A percentile compares a stretch with the other conserved stretches of the same genome.
Conservation (phyloP, 35 echinoderm and acorn worm genomes). For the Amphiura filiformis region DNA sequence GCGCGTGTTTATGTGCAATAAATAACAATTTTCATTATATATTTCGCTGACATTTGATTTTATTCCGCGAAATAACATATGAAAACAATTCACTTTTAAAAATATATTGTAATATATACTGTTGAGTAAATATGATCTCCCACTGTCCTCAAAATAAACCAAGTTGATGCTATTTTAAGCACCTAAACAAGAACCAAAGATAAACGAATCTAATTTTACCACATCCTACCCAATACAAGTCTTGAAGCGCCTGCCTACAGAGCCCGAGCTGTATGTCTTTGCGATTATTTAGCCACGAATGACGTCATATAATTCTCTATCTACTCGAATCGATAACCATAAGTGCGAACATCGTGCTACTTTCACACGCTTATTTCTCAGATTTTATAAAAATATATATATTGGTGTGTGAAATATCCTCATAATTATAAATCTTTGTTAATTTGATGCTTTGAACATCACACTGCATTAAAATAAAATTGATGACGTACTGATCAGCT, state of each 20-base stretch:
- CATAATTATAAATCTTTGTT: too few species aligned
- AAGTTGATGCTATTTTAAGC: background rate
- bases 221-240: background rate
- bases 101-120: background rate
- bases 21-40: too few species aligned
- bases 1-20: too few species aligned
- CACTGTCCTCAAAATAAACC: conserved; percentile 6
- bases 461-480: too few species aligned
- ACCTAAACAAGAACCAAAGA: background rate
- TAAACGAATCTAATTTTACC: background rate
- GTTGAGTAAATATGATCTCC: background rate
- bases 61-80: too few species aligned
- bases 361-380: background rate
- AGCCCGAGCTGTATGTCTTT: background rate
- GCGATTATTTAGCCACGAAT: background rate
- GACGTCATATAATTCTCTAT: background rate
- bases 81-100: too few species aligned
- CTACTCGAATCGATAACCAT: background rate
- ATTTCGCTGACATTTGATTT: too few species aligned
- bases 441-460: too few species aligned
- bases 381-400: too few species aligned
- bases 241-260: background rate
- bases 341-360: background rate
- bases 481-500: too few species aligned
- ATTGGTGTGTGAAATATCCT: too few species aligned